These are phyloP conservation scores for Oryzias melastigma DNA, from an alignment of 2,113 vertebrate species.

Conservation along the genomic window DNA sequence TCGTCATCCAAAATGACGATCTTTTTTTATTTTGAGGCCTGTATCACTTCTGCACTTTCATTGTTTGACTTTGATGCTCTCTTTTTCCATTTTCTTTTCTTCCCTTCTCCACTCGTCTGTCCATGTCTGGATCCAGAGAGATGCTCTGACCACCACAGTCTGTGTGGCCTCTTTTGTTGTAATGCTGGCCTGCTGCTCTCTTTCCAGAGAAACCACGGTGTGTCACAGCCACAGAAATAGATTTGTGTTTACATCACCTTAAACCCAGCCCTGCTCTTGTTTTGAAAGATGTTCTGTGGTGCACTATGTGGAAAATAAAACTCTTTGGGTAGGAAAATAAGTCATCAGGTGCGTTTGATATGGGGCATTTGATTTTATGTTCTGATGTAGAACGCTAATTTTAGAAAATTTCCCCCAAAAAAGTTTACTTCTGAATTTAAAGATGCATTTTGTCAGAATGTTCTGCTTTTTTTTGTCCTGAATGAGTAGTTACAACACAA, in stretches of 20 bases:
- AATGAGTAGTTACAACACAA: constrained; percentile 11
- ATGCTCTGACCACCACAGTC: constrained; percentile 62
- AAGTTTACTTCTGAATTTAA: not conserved
- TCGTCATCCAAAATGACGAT: too few species aligned
- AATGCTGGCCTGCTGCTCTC: constrained; percentile 65
- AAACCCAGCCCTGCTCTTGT: constrained; percentile 66
- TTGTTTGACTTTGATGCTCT: constrained; percentile 23
- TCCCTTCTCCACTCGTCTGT: constrained; percentile 31
- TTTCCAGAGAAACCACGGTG: constrained; percentile 74
- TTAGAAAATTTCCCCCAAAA: constrained; percentile 5
- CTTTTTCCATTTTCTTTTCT: constrained; percentile 7
- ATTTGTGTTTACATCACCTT: constrained; percentile 75
- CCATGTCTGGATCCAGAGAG: constrained; percentile 54
- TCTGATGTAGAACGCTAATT: constrained; percentile 14
- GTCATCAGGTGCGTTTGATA: constrained; percentile 54
- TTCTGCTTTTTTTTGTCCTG: not conserved
- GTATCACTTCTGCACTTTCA: constrained; percentile 32
- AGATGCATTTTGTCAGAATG: too few species aligned
- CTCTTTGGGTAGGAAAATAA: constrained; percentile 59
- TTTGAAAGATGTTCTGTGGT: constrained; percentile 76
- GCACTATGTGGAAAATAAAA: constrained; percentile 63
- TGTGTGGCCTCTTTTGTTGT: constrained; percentile 78
- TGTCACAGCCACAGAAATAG: constrained; percentile 77
- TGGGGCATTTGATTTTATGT: constrained; percentile 34
- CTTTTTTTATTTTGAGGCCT: not conserved